Base-by-base conservation (phyloP, 1,140 invertebrate species). In the Halyomorpha halys region DNA sequence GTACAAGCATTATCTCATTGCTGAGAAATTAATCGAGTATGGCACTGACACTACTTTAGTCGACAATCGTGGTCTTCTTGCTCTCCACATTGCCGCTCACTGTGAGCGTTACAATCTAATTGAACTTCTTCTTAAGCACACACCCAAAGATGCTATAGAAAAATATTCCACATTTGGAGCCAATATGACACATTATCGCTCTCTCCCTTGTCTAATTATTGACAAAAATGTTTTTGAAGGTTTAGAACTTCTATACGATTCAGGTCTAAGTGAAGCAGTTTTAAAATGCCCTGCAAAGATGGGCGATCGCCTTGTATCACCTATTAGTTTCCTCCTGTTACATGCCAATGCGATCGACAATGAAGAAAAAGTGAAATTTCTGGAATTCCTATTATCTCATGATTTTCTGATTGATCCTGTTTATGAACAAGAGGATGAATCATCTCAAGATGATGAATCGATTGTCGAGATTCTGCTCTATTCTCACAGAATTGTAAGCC, bases 21-120 rank as follows among this genome's bases (percentile, higher is more conserved):
- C 60, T 19, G 44, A 61, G 19, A 62, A 62, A 27, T 25, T 65
- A 16, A 53, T 65, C 14, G 34, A 56, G 21, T 39, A 54, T 25
- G 64, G 64, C 1, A 56, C 51, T 23, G 64, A 65, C 27, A 61
- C 64, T 15, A 61, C 44, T 13, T 21, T 51, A 30, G 60, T 61
- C 15, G 64, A 65, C 49, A 23, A 49, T 44, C 15, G 64, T 25
- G 44, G 30, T 21, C 16, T 65, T 15, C 60, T 65, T 6, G 59
- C 64, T 27, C 34, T 65, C 5, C 64, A 65, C 39, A 39, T 65
- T 11, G 64, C 64, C 8, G 64, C 64, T 3, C 64, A 65, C 27
- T 65, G 23, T 44, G 60, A 44, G 13, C 27, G 45, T 19, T 51
- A 30, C 18, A 56, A 65, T 21, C 49, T 56, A 13, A 44, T 65